These are phyloP conservation scores for Denticeps clupeoides DNA, from an alignment of 2,797 vertebrate genomes.

Conservation along the genomic window DNA sequence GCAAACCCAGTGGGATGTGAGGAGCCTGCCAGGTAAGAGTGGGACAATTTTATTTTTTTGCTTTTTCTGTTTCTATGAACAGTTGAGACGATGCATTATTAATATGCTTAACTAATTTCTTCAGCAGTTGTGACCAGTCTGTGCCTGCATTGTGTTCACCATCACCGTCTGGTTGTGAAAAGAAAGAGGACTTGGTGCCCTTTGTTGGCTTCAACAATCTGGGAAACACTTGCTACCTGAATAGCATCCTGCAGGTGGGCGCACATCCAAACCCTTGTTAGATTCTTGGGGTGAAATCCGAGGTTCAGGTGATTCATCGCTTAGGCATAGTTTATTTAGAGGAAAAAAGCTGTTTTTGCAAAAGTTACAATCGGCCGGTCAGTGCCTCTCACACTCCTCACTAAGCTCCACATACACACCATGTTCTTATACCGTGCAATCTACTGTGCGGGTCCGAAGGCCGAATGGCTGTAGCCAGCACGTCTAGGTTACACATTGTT, in stretches of 20 bases:
- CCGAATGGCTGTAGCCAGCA: no score
- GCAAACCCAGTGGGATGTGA: conserved; percentile 42
- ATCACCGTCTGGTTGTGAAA: conserved; percentile 65
- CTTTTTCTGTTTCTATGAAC: background rate
- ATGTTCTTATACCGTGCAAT: no score
- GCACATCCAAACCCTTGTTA: no score
- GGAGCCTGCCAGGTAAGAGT: conserved; percentile 58
- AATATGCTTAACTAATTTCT: background rate
- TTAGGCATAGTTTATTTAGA: background rate
- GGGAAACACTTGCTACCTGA: conserved; percentile 95
- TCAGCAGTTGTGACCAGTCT: conserved; percentile 66
- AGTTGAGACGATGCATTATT: background rate
- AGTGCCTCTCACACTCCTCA: no score
- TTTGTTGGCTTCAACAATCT: conserved; percentile 94
- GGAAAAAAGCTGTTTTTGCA: no score
- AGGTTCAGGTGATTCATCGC: background rate
- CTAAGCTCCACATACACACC: no score
- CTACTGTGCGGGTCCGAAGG: no score
- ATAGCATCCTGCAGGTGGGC: conserved; percentile 92
- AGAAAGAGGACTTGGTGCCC: conserved; percentile 72
- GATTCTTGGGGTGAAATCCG: background rate
- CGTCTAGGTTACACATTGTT: no score
- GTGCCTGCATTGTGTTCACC: conserved; percentile 64
- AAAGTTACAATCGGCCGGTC: no score
- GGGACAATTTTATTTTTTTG: background rate